Conservation (phyloP, 2,113 vertebrate species). For the Charina bottae region DNA sequence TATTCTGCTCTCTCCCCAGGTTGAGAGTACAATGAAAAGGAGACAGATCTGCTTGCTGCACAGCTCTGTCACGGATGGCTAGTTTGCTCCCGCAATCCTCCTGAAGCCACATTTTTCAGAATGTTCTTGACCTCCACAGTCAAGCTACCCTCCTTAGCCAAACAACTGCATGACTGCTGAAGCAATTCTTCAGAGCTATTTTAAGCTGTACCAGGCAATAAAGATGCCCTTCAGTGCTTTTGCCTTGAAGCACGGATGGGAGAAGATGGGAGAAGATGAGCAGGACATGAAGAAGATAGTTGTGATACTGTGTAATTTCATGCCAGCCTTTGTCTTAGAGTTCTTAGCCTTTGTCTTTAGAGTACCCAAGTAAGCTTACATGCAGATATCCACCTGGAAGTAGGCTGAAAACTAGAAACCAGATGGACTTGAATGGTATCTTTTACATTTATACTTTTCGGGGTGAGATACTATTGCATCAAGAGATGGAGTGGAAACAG, state of each 20-base stretch:
- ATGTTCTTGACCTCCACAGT: conserved; percentile 14
- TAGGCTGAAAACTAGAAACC: neutral
- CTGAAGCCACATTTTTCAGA: conserved; percentile 16
- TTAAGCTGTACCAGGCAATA: conserved; percentile 11
- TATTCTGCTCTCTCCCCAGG: neutral
- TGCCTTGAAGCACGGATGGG: neutral
- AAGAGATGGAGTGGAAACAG: neutral
- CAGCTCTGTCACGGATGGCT: neutral
- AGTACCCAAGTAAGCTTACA: neutral
- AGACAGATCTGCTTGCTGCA: neutral
- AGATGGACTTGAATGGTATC: neutral
- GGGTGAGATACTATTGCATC: neutral
- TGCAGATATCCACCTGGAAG: neutral
- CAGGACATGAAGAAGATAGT: neutral
- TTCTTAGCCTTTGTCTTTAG: neutral
- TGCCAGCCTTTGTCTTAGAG: neutral
- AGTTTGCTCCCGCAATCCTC: neutral
- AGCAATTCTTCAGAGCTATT: conserved; percentile 33
- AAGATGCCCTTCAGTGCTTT: neutral
- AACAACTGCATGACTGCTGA: conserved; percentile 1
- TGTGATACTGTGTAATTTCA: neutral
- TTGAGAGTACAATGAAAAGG: neutral
- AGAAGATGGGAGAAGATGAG: neutral
- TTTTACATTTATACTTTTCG: neutral
- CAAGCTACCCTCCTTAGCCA: neutral